phyloP scores from a whole-genome alignment of 2,113 vertebrate genomes.

The Semnopithecus entellus region DNA sequence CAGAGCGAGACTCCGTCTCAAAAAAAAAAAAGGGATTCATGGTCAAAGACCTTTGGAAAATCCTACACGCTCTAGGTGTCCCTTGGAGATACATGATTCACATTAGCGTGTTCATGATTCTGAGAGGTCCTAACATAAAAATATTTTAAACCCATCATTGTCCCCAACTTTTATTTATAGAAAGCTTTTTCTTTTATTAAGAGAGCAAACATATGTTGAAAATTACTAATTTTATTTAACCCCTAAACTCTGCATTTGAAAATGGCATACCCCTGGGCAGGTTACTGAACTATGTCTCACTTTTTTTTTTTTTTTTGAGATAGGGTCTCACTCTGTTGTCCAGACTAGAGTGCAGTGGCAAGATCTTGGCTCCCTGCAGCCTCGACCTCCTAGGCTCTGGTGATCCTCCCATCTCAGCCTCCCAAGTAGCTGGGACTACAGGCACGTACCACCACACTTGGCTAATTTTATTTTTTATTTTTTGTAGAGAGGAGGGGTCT shows the following conservation, averaged over 20 bases:
- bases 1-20: no score
- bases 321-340: no score
- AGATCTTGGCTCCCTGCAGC: no score
- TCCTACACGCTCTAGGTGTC: fast-evolving
- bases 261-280: neutral
- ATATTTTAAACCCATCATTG: neutral
- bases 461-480: no score
- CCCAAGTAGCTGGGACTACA: no score
- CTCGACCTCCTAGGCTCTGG: no score
- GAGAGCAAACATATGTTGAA: neutral
- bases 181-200: neutral
- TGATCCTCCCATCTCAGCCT: no score
- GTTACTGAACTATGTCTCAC: neutral
- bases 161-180: neutral
- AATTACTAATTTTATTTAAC: neutral
- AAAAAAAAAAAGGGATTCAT: neutral
- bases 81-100: neutral
- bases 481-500: no score
- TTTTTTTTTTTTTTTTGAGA: no score
- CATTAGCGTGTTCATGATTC: fast-evolving
- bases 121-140: neutral
- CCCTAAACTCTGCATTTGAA: neutral
- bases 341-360: no score
- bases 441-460: no score
- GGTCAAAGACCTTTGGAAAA: neutral